phyloP scores from a whole-genome alignment of 1,140 invertebrate species.

The Frieseomelitta varia region DNA sequence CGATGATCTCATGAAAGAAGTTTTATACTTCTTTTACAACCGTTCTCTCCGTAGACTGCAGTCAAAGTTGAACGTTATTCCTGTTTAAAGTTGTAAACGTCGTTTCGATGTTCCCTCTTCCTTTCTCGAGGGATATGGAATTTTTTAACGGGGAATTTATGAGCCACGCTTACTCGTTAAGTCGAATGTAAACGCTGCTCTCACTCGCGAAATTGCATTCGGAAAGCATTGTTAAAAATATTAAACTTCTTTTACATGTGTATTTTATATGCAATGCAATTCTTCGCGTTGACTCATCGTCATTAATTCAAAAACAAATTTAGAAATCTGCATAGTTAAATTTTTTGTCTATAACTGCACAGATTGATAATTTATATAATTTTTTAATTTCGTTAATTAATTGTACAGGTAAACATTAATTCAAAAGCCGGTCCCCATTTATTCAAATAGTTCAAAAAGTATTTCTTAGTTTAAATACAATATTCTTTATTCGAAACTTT shows the following conservation, averaged over 20 bases:
- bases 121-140: not conserved
- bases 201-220: not conserved
- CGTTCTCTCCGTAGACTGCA: not conserved
- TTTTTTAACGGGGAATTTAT: constrained; percentile 6
- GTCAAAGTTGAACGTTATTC: not conserved
- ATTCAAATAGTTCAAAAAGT: no score
- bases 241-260: not conserved
- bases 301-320: no score
- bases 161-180: constrained; percentile 4
- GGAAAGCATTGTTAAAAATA: constrained; percentile 2
- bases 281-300: no score
- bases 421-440: no score
- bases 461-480: no score
- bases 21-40: not conserved
- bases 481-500: no score
- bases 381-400: no score
- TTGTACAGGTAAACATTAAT: no score
- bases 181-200: constrained; percentile 1
- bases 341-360: no score
- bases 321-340: no score
- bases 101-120: not conserved
- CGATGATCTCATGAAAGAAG: not conserved
- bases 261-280: not conserved
- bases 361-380: no score
- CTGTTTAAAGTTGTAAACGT: not conserved